Base-by-base conservation (phyloP, 2,113 vertebrate genomes). In the Ailuropoda melanoleuca region DNA sequence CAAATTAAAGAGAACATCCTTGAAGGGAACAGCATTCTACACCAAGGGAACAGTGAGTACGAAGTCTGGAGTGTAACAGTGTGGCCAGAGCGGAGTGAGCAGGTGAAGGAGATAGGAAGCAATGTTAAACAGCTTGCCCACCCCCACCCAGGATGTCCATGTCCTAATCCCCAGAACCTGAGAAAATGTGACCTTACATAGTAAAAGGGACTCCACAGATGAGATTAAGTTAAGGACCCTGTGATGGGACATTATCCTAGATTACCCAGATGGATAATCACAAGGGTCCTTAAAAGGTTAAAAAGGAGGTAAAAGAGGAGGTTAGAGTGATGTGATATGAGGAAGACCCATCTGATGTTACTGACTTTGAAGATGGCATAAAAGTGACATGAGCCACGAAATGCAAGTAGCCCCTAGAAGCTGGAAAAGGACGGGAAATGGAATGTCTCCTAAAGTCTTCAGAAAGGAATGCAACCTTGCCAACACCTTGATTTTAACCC, bases 1-100 rank as follows among this genome's bases (percentile, higher is more conserved):
- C 50, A 53, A 56, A 77, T 14, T 18, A 37, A 68, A 56, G 4
- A 26, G 53, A 31, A 4, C 11, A 94, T 24, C 18, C 11, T 29
- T 15, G 15, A n/a, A 48, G 7, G 23, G 31, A 0, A n/a, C 1
- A 37, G 2, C n/a, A 39, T 39, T 46, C 18, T 17, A 7, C n/a
- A 72, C 26, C 0, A 0, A 58, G 31, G 19, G n/a, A 85, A 46
- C 1, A 13, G 11, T 37, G n/a, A 62, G 29, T 74, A 11, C 75
- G 53, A 53, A 77, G 53, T 78, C n/a, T 39, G 9, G 10, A 48
- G 26, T 62, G 14, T 10, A 43, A 14, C 23, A 21, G 11, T 3
- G 7, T 34, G 62, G 26, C 80, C 29, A 39, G 68, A 93, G 48
- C 2, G 60, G 34, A 31, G 17, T 8, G 15, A 88, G 31, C 56